phyloP scores from a whole-genome alignment of 2,113 vertebrate genomes.

The Nothocercus nigrocapillus region DNA sequence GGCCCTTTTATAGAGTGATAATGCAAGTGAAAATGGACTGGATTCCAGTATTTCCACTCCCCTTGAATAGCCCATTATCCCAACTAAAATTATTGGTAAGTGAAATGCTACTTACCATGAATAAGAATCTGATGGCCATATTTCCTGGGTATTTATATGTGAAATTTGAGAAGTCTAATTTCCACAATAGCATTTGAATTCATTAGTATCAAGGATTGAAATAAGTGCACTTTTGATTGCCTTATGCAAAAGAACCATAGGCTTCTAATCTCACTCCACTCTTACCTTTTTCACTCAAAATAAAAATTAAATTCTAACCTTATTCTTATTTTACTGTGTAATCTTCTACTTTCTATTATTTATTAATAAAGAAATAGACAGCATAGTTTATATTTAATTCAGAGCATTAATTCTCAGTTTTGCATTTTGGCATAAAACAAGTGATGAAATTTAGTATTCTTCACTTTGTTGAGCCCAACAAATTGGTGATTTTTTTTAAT shows the following conservation, averaged over 20 bases:
- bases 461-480: conserved; percentile 48
- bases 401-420: conserved; percentile 36
- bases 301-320: background rate
- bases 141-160: background rate
- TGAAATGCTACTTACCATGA: background rate
- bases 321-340: background rate
- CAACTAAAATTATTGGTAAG: background rate
- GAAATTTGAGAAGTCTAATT: conserved; percentile 18
- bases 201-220: conserved; percentile 22
- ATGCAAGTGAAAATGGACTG: background rate
- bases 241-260: conserved; percentile 63
- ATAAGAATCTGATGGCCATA: background rate
- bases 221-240: conserved; percentile 62
- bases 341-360: conserved; percentile 52
- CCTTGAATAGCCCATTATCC: background rate
- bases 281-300: conserved; percentile 4
- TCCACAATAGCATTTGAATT: background rate
- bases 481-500: background rate
- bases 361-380: conserved; percentile 26
- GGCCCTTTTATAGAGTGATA: background rate
- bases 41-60: background rate
- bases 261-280: conserved; percentile 37
- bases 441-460: conserved; percentile 34
- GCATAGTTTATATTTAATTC: conserved; percentile 50
- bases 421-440: conserved; percentile 50